These are phyloP conservation scores for Cephonodes hylas DNA, from an alignment of 2,888 invertebrate genomes.

Conservation along the genomic window DNA sequence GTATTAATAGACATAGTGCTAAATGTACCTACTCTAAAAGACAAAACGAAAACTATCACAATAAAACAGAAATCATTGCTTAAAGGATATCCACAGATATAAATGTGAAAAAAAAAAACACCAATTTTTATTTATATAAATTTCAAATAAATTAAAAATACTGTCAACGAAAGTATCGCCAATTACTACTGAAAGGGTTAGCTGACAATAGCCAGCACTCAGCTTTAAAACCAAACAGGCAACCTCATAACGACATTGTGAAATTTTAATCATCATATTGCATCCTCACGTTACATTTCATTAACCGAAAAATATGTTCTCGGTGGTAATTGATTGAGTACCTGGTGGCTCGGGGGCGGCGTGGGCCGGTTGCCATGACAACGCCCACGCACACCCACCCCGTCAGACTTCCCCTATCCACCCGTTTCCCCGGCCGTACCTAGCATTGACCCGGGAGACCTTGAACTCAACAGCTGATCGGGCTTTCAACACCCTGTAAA, in stretches of 20 bases:
- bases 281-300: constrained; percentile 17
- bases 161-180: too few species aligned
- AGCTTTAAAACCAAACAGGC: background rate
- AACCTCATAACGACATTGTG: background rate
- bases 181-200: too few species aligned
- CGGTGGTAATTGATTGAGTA: constrained; percentile 73
- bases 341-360: constrained; percentile 63
- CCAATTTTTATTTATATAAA: too few species aligned
- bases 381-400: constrained; percentile 60
- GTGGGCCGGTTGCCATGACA: constrained; percentile 69
- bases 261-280: constrained; percentile 8
- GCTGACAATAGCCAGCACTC: too few species aligned
- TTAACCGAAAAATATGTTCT: constrained; percentile 46
- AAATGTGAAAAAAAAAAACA: too few species aligned
- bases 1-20: too few species aligned
- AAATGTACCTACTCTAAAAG: too few species aligned
- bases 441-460: constrained; percentile 74
- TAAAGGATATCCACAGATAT: too few species aligned
- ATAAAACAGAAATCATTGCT: too few species aligned
- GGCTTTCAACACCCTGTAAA: constrained; percentile 29
- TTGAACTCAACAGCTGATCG: constrained; percentile 74
- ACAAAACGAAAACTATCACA: too few species aligned
- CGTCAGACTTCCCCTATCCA: constrained; percentile 27
- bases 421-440: constrained; percentile 22
- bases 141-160: too few species aligned